A percentile compares a stretch with the other conserved stretches of the same genome.
These are phyloP conservation scores for Bemisia tabaci DNA, from an alignment of 1,140 invertebrate species.

Conservation along the genomic window DNA sequence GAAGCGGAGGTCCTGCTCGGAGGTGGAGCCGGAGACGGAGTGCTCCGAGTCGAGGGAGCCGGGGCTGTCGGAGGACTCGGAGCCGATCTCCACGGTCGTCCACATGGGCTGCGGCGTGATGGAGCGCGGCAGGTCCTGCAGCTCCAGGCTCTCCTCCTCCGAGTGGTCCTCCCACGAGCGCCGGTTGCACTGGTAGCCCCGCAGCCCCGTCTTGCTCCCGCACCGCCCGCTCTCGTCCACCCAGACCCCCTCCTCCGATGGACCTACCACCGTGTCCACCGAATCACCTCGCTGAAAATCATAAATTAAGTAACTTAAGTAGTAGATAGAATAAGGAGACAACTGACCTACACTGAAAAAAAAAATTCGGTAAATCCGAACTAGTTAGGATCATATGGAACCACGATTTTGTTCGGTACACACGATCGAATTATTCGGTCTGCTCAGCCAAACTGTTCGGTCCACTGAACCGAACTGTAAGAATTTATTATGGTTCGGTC, in stretches of 20 bases:
- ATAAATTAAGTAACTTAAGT: too few relatives aligned
- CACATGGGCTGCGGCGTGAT: conserved; percentile 30
- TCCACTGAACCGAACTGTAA: too few relatives aligned
- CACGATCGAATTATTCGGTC: too few relatives aligned
- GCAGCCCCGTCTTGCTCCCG: conserved; percentile 6
- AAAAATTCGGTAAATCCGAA: too few relatives aligned
- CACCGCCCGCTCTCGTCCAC: conserved; percentile 3
- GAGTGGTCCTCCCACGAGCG: conserved; percentile 43
- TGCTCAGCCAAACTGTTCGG: too few relatives aligned
- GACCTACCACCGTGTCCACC: conserved; percentile 38
- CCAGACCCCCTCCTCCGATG: conserved; percentile 24
- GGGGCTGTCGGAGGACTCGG: conserved; percentile 26
- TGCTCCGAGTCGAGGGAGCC: conserved; percentile 20
- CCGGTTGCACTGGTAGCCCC: not conserved
- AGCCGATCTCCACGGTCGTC: conserved; percentile 36
- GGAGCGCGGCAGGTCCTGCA: conserved; percentile 38
- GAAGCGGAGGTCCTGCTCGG: conserved; percentile 28
- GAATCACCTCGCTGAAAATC: conserved; percentile 40
- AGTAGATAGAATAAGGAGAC: too few relatives aligned
- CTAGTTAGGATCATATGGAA: too few relatives aligned
- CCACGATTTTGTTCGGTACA: too few relatives aligned
- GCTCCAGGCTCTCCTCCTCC: conserved; percentile 39
- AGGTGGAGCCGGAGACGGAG: conserved; percentile 24
- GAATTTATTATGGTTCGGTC: too few relatives aligned
- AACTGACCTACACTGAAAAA: too few relatives aligned